Percentiles rank a stretch among this genome's conserved stretches.
Conservation (phyloP, 2,888 invertebrate species). For the Rhorus exstirpatorius region DNA sequence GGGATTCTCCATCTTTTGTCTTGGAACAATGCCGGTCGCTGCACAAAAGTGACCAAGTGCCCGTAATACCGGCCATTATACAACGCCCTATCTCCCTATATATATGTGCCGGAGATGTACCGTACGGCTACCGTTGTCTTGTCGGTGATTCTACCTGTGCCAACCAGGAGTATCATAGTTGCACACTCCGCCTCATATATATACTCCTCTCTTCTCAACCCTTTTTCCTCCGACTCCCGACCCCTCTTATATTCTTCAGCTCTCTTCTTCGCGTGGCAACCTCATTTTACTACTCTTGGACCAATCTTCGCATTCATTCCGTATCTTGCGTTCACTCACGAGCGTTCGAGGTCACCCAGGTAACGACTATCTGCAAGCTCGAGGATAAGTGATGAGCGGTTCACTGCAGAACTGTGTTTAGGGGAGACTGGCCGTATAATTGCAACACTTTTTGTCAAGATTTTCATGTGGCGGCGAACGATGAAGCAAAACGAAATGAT, state of each 20-base stretch:
- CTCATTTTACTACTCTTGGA: slow-evolving; percentile 18
- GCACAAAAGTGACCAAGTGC: slow-evolving; percentile 85
- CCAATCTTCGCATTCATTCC: slow-evolving; percentile 21
- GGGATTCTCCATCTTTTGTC: slow-evolving; percentile 83
- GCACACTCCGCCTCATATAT: slow-evolving; percentile 22
- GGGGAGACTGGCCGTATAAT: no score
- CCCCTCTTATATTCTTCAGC: slow-evolving; percentile 35
- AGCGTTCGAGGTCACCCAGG: no score
- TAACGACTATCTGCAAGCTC: background rate
- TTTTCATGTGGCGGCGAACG: no score
- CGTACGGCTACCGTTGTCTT: slow-evolving; percentile 23
- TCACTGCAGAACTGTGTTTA: no score
- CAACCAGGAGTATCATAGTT: slow-evolving; percentile 52
- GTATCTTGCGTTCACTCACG: slow-evolving; percentile 1
- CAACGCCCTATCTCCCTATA: slow-evolving; percentile 70
- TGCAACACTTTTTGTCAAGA: no score
- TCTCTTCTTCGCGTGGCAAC: slow-evolving; percentile 43
- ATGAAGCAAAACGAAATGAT: no score
- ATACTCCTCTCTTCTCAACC: slow-evolving; percentile 17
- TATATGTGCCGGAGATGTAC: slow-evolving; percentile 24
- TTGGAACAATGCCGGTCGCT: slow-evolving; percentile 80
- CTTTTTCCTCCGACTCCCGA: background rate
- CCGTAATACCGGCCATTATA: slow-evolving; percentile 83
- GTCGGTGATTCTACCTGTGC: slow-evolving; percentile 51
- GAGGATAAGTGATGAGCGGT: background rate